phyloP scores from a whole-genome alignment of 2,113 vertebrate genomes.

The Sylvilagus bachmani region DNA sequence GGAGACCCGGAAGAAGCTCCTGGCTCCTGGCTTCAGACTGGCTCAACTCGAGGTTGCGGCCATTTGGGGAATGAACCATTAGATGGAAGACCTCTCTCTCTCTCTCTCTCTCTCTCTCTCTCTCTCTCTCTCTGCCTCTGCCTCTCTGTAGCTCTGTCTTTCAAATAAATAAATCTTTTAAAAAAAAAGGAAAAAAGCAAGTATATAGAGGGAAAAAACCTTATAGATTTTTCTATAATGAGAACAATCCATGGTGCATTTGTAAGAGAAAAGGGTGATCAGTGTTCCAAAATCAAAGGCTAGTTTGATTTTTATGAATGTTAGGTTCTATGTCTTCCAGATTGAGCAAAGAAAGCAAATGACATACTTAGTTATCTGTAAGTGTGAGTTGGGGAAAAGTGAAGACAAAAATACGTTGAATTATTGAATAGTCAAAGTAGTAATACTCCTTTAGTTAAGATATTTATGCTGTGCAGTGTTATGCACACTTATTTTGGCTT shows the following conservation, averaged over 20 bases:
- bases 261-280: not conserved
- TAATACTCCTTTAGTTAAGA: conserved; percentile 21
- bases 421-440: conserved; percentile 63
- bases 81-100: too few relatives aligned
- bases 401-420: conserved; percentile 34
- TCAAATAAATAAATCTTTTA: too few relatives aligned
- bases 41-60: too few relatives aligned
- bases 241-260: not conserved
- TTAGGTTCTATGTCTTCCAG: conserved; percentile 30
- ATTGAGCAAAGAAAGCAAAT: conserved; percentile 15
- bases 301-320: conserved; percentile 25
- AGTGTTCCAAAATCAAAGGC: conserved; percentile 31
- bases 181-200: not conserved
- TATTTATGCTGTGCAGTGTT: not conserved
- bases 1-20: too few relatives aligned
- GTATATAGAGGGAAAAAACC: not conserved
- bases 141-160: too few relatives aligned
- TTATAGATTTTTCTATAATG: not conserved
- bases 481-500: not conserved
- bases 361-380: not conserved
- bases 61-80: too few relatives aligned
- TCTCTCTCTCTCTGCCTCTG: too few relatives aligned
- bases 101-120: too few relatives aligned
- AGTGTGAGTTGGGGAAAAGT: not conserved
- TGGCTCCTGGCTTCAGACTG: too few relatives aligned